Base-by-base conservation (phyloP, 1,140 invertebrate species). In the Diorhabda carinulata region DNA sequence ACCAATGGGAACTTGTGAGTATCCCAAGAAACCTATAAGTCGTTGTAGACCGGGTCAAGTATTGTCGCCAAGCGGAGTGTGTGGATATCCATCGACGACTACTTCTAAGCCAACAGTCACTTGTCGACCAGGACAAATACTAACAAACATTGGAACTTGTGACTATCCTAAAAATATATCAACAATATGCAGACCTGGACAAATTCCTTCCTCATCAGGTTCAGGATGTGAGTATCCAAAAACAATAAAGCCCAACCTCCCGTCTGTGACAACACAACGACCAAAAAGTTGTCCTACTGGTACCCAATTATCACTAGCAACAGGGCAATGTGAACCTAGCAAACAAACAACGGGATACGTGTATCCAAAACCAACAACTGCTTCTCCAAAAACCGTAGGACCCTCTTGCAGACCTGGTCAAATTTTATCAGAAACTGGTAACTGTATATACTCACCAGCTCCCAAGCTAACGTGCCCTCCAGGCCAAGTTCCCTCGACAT, bases 221-320 rank as follows among this genome's bases (percentile, higher is more conserved):
- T 63, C 43, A 10, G 61, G 61, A 43, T 63, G 61, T 44, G 61
- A 63, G 43, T 63, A 63, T 10, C 61, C 61, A 7, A 5, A 60
- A 10, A 60, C 40, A 10, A n/a, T 3, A 6, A 3, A 7, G 4
- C 10, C 43, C 25, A 25, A 1, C 1, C 25, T 25, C 1, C 25
- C 25, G 0, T 25, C 25, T 25, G 25, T 25, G 25, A 25, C 25
- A 25, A 25, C 25, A 25, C 25, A 25, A 1, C 25, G 25, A 25
- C 25, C 25, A 25, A 25, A 25, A 25, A 25, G 25, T 25, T 25
- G 25, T 25, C 25, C 25, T 25, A 25, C 25, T 25, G 25, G 25
- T 25, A 25, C 25, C 25, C 25, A 25, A 25, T 25, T 25, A 25
- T 25, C 25, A 25, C 25, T 25, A 25, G 25, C 25, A 25, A 25